Evolutionary conservation across 1,140 invertebrate genomes (phyloP).

Genomic region (Heliothis subflexa): DNA sequence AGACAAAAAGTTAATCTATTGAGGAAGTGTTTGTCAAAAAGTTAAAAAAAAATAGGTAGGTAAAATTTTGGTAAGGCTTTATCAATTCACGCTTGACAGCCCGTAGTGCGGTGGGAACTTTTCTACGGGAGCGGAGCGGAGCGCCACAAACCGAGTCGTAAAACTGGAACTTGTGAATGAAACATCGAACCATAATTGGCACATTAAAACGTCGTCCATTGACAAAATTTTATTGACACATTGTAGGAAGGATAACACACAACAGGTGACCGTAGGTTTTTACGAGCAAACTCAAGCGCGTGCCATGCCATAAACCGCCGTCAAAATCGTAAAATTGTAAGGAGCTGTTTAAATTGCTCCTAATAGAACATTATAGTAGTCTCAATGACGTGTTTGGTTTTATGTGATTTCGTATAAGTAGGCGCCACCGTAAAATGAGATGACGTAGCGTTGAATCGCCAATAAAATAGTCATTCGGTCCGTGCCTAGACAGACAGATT

Average conservation of each 20-base stretch:
- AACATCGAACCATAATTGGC: slow-evolving; percentile 68
- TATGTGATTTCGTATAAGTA: slow-evolving; percentile 61
- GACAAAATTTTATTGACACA: slow-evolving; percentile 71
- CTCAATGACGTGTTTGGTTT: slow-evolving; percentile 65
- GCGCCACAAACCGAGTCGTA: slow-evolving; percentile 48
- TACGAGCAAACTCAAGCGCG: slow-evolving; percentile 66
- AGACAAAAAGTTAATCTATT: slow-evolving; percentile 39
- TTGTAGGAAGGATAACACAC: slow-evolving; percentile 63
- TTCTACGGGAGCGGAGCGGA: slow-evolving; percentile 17
- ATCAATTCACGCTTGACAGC: slow-evolving; percentile 42
- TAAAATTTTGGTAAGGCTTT: slow-evolving; percentile 24
- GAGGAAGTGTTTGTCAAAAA: slow-evolving; percentile 34
- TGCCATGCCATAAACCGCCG: slow-evolving; percentile 64
- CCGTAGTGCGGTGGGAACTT: slow-evolving; percentile 22
- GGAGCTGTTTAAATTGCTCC: slow-evolving; percentile 64
- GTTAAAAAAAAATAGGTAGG: slow-evolving; percentile 6
- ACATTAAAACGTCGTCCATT: slow-evolving; percentile 69
- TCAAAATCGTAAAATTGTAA: slow-evolving; percentile 72
- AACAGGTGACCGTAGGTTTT: slow-evolving; percentile 79
- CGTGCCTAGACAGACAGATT: slow-evolving; percentile 46
- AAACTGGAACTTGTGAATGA: slow-evolving; percentile 62
- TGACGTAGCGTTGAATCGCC: slow-evolving; percentile 46
- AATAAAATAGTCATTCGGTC: slow-evolving; percentile 52
- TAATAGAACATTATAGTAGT: slow-evolving; percentile 69
- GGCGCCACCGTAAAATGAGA: slow-evolving; percentile 55